Percentiles rank a stretch among this genome's conserved stretches.
Conservation (phyloP, 2,888 invertebrate species). For the Erynnis tages region DNA sequence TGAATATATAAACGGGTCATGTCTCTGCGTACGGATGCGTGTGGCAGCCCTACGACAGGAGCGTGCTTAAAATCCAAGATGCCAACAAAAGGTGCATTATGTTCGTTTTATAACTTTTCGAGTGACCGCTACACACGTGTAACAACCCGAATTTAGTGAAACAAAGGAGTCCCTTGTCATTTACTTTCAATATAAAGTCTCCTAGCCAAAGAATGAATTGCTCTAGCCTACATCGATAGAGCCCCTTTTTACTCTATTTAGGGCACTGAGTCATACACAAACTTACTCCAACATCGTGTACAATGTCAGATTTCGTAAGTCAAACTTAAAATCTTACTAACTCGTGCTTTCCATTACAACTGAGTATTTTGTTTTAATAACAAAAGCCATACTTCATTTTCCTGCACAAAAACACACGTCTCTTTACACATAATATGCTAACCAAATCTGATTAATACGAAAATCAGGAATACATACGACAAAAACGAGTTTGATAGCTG, state of each 20-base stretch:
- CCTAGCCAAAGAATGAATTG: neutral
- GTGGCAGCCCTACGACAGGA: constrained; percentile 26
- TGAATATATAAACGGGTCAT: constrained; percentile 20
- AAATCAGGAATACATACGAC: constrained; percentile 28
- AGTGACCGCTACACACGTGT: constrained; percentile 46
- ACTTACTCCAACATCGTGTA: neutral
- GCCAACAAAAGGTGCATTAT: constrained; percentile 57
- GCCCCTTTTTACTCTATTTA: neutral
- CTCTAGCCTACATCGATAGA: no score
- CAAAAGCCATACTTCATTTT: neutral
- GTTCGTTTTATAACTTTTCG: constrained; percentile 53
- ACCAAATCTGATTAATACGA: constrained; percentile 11
- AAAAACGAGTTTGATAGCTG: constrained; percentile 36
- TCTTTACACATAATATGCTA: neutral
- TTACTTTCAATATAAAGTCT: neutral
- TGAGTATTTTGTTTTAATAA: no score
- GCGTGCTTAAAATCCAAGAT: constrained; percentile 40
- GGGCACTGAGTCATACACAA: neutral
- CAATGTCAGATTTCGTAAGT: neutral
- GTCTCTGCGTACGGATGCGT: constrained; percentile 11
- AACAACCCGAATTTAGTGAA: constrained; percentile 12
- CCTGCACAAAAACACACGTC: neutral
- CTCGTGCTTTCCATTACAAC: no score
- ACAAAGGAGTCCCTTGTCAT: constrained; percentile 24
- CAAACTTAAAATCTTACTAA: no score